Evolutionary conservation across 2,113 vertebrate genomes (phyloP), one percentile per base, ranked within the genome.

Genomic region (Hymenochirus boettgeri): DNA sequence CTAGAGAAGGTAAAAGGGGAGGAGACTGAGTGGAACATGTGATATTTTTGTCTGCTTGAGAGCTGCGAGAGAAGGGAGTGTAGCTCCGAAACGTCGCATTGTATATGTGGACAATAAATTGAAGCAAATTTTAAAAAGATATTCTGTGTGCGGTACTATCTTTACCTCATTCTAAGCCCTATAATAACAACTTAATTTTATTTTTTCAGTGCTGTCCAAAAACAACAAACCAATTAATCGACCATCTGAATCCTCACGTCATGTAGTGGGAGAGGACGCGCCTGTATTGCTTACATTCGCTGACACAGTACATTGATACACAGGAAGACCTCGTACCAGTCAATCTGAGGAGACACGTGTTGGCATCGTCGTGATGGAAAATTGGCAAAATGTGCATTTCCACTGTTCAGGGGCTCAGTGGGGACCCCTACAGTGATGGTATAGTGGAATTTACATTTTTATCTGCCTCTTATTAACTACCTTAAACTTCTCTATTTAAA

Each of bases 221-320:
- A 98, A 95, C 88, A 94, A 87, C 82, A 95, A 94, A 73, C 95
- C 96, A 26, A 93, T 98, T 85, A 95, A 98, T 85, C 95, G 42
- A 98, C 95, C 73, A 93, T 98, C 83, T 98, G 80, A 98, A 97
- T 82, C 96, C 95, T 0, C 96, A 96, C 4, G 95, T 98, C 96
- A 98, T 64, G 87, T 98, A 71, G 90, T 98, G 0, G 96, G 96
- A 0, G 96, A 98, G 35, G 95, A 98, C 1, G 95, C 92, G 95
- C 95, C 35, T 98, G 95, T 88, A 95, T 98, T 17, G 95, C 95
- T 74, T 97, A 98, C 83, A 93, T 97, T 76, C 94, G 95, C 90
- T 98, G 70, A 97, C 95, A 7, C 95, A 98, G 85, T 98, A 92
- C 65, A 83, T 98, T 1, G 94, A 98, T 12, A 86, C 79, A 11